Conservation (phyloP, 1,140 invertebrate species). For the Asobara japonica region DNA sequence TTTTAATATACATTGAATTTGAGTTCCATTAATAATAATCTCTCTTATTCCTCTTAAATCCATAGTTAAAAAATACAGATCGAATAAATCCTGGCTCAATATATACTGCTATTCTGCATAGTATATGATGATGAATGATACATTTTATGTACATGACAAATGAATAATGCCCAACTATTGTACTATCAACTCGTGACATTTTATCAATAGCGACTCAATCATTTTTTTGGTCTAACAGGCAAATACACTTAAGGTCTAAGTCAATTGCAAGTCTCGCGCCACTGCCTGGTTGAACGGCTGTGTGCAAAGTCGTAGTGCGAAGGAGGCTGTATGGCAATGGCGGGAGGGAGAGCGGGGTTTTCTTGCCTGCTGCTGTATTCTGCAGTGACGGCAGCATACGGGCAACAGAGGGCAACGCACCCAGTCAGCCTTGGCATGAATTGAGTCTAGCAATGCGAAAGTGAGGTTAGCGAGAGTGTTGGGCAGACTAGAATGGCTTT, state of each 20-base stretch:
- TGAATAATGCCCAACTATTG: too few relatives aligned
- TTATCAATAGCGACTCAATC: too few relatives aligned
- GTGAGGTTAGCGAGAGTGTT: slow-evolving; percentile 48
- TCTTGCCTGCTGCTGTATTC: slow-evolving; percentile 40
- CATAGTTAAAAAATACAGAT: too few relatives aligned
- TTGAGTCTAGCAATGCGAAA: slow-evolving; percentile 68
- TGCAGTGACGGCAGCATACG: slow-evolving; percentile 58
- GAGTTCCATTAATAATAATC: too few relatives aligned
- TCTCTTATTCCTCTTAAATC: too few relatives aligned
- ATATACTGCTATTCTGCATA: too few relatives aligned
- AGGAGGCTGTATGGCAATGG: slow-evolving; percentile 21
- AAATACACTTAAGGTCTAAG: slow-evolving; percentile 52
- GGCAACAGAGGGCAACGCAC: slow-evolving; percentile 68
- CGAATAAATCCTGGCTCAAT: too few relatives aligned
- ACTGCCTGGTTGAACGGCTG: slow-evolving; percentile 36
- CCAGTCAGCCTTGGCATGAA: slow-evolving; percentile 68
- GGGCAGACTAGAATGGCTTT: slow-evolving; percentile 27
- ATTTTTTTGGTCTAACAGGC: too few relatives aligned
- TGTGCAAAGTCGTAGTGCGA: slow-evolving; percentile 45
- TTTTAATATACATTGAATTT: too few relatives aligned
- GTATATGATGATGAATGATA: too few relatives aligned
- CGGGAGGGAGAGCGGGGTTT: slow-evolving; percentile 14
- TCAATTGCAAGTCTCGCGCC: slow-evolving; percentile 48
- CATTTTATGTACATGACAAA: too few relatives aligned
- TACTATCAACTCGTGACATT: too few relatives aligned